Percentiles rank a stretch among this genome's conserved stretches.
phyloP scores from a whole-genome alignment of 2,113 vertebrate genomes.

The Corydoras sp. region DNA sequence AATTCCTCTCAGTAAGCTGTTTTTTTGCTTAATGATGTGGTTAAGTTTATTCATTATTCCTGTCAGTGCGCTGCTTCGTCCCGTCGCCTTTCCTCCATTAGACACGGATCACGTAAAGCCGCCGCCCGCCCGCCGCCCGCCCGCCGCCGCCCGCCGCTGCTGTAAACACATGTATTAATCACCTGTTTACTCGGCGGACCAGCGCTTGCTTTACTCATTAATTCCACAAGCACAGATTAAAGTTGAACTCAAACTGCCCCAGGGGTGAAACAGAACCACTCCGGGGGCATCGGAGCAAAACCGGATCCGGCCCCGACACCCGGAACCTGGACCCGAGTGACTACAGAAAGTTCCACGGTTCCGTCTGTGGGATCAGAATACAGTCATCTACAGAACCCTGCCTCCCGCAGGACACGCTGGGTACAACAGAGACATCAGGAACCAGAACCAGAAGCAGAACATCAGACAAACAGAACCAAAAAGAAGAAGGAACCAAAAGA shows the following conservation, averaged over 20 bases:
- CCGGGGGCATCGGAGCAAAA: not conserved
- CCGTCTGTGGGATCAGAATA: no score
- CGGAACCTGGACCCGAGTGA: no score
- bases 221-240: conserved; percentile 11
- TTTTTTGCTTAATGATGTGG: conserved; percentile 35
- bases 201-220: conserved; percentile 21
- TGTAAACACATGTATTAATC: conserved; percentile 33
- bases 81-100: conserved; percentile 35
- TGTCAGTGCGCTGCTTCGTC: conserved; percentile 21
- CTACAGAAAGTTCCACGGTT: no score
- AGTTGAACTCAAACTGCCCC: not conserved
- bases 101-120: conserved; percentile 35
- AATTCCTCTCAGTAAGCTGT: conserved; percentile 3
- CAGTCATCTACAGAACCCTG: no score
- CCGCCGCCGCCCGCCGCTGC: conserved; percentile 6
- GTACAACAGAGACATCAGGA: no score
- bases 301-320: no score
- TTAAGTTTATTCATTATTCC: conserved; percentile 34
- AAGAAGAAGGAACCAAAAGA: no score
- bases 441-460: no score
- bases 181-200: conserved; percentile 11
- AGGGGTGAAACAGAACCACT: not conserved
- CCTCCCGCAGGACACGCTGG: no score
- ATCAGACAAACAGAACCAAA: no score
- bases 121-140: not conserved